These are phyloP conservation scores for Crotophaga sulcirostris DNA, from an alignment of 2,113 vertebrate species.

Conservation along the genomic window DNA sequence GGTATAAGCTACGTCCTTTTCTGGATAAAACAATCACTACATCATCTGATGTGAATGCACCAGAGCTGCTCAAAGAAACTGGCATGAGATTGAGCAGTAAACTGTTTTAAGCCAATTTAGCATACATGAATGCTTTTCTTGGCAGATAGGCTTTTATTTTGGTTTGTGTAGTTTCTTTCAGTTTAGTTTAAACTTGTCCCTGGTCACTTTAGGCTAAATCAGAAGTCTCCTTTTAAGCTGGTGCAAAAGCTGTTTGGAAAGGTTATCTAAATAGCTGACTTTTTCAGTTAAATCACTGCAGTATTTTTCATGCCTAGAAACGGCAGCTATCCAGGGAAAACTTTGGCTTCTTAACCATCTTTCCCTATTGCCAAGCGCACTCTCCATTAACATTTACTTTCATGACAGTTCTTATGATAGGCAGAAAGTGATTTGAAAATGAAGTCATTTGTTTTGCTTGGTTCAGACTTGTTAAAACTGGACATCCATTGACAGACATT, in stretches of 20 bases:
- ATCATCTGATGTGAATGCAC: not conserved
- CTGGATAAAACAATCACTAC: not conserved
- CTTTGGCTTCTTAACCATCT: not conserved
- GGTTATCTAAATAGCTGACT: not conserved
- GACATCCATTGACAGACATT: accelerated
- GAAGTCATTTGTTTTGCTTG: not conserved
- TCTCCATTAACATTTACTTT: not conserved
- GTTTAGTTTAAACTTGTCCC: not conserved
- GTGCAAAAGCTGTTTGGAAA: not conserved
- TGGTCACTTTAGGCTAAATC: not conserved
- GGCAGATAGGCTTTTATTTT: not conserved
- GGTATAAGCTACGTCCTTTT: not conserved
- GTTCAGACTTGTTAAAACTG: not conserved
- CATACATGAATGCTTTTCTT: not conserved
- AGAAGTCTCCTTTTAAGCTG: not conserved
- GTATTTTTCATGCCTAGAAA: not conserved
- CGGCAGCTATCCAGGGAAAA: not conserved
- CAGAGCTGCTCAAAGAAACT: not conserved
- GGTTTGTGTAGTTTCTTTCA: not conserved
- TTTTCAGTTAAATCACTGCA: not conserved
- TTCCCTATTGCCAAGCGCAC: not conserved
- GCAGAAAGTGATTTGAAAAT: not conserved
- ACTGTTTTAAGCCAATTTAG: not conserved
- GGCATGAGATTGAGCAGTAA: not conserved
- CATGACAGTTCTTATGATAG: not conserved